phyloP scores from a whole-genome alignment of 2,113 vertebrate species.

The Pluvialis apricaria region DNA sequence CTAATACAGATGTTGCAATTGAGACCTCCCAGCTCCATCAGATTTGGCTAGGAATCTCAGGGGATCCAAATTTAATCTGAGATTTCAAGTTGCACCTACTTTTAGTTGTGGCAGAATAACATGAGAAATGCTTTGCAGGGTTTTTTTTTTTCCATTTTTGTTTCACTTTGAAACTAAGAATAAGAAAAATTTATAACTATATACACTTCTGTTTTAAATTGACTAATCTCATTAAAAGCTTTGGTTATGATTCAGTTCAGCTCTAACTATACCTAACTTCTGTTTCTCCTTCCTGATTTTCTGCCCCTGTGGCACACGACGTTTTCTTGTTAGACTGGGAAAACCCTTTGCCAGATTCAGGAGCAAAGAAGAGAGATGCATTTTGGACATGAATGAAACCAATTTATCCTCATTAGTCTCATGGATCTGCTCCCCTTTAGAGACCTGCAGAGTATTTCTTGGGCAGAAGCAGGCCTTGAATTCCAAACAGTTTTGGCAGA shows the following conservation, averaged over 20 bases:
- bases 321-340: not conserved
- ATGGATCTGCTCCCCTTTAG: not conserved
- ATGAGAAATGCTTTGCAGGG: not conserved
- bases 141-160: not conserved
- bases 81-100: not conserved
- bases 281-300: not conserved
- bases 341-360: not conserved
- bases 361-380: not conserved
- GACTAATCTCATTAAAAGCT: not conserved
- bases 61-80: not conserved
- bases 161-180: not conserved
- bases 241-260: not conserved
- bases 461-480: not conserved
- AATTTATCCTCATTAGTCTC: not conserved
- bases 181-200: not conserved
- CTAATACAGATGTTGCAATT: not conserved
- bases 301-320: not conserved
- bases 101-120: not conserved
- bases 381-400: not conserved
- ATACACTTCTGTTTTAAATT: not conserved
- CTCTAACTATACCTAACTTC: not conserved
- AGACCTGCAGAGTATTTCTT: not conserved
- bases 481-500: not conserved
- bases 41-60: not conserved
- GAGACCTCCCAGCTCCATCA: not conserved